phyloP scores from a whole-genome alignment of 2,888 invertebrate species.

The Hanleya hanleyi region DNA sequence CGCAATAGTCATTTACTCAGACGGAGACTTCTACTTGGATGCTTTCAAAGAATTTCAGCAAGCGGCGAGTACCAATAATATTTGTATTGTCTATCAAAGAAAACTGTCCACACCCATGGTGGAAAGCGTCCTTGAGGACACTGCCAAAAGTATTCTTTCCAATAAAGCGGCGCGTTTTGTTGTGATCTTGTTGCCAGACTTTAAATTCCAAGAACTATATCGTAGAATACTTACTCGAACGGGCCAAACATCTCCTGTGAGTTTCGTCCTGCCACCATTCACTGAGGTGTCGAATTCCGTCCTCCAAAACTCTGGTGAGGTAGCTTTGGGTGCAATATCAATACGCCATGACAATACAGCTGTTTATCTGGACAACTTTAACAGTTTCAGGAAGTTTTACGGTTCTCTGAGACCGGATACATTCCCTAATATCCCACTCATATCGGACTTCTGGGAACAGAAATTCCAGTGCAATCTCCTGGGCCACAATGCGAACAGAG shows the following conservation, averaged over 20 bases:
- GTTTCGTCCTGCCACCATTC: not conserved
- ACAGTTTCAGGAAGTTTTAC: not conserved
- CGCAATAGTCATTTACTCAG: not conserved
- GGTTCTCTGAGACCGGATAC: not conserved
- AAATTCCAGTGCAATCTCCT: slow-evolving; percentile 25
- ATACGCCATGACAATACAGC: not conserved
- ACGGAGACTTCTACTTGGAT: not conserved
- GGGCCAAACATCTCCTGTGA: not conserved
- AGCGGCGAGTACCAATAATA: not conserved
- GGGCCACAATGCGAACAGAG: not conserved
- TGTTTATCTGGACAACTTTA: not conserved
- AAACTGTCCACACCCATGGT: not conserved
- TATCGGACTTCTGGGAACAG: slow-evolving; percentile 31
- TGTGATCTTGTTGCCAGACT: not conserved
- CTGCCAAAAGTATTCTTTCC: not conserved
- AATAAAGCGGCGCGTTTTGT: not conserved
- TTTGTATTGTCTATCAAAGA: not conserved
- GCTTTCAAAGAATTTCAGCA: not conserved
- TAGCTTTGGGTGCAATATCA: not conserved
- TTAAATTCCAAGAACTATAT: not conserved
- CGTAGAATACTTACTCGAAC: not conserved
- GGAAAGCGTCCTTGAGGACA: not conserved
- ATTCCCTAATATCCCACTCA: slow-evolving; percentile 25
- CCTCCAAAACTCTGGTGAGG: not conserved
- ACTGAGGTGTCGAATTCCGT: not conserved